Base-by-base conservation (phyloP, 1,140 invertebrate genomes). In the Panagrolaimus sp. region DNA sequence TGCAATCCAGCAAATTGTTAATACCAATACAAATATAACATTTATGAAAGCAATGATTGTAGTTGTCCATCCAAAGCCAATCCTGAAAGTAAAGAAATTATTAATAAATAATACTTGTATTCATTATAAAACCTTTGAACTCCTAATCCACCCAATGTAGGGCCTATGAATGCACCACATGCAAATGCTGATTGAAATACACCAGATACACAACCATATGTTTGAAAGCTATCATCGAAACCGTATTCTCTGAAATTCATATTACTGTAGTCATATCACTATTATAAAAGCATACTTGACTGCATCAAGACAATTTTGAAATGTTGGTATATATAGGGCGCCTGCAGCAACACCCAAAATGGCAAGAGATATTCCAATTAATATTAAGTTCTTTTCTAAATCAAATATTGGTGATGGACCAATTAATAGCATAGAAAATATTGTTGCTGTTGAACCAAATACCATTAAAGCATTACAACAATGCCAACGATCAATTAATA, bases 271-370 rank as follows among this genome's bases (percentile, higher is more conserved):
- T n/a, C n/a, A n/a, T n/a, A n/a, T n/a, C n/a, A n/a, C n/a, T n/a
- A 14, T 23, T 38, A 44, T 61, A 38, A 42, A 53, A n/a, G n/a
- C 75, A 68, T 23, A 80, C 79, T 81, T 82, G 43, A 82, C 80
- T 42, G 77, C 79, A 70, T 83, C 78, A 9, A 82, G 65, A 72
- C 81, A 82, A 47, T 74, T 74, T 53, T 82, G 80, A 63, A 82
- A 82, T 14, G 81, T 83, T 9, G 80, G 80, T 72, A 82, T 82
- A 47, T 83, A 82, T 1, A 83, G 69, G 11, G 80, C 80, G 23
- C 81, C 80, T 8, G 81, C 76, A 13, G 80, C 80, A 9, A 82
- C 47, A 47, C 80, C 80, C 9, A 82, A 73, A 61, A 82, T 25
- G 16, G 79, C 69, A n/a, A 82, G 44, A 11, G 79, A 69, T 25